phyloP scores from a whole-genome alignment of 2,113 vertebrate genomes.

The Phrynosoma platyrhinos region DNA sequence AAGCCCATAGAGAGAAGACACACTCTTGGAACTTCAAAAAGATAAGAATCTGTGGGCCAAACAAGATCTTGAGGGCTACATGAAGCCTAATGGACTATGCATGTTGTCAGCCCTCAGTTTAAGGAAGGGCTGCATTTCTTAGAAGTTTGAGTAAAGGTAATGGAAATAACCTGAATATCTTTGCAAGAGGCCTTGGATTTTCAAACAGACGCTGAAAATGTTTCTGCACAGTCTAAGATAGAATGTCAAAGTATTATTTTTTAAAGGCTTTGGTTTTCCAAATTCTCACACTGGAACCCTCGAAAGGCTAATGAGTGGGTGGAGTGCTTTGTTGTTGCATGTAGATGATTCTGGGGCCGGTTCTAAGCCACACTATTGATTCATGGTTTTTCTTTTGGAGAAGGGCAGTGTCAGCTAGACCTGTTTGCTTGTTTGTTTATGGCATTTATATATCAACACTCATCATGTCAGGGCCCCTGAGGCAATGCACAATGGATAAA shows the following conservation, averaged over 20 bases:
- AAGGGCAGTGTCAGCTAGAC: neutral
- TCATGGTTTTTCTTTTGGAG: neutral
- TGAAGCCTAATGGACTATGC: neutral
- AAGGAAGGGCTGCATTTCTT: slow-evolving; percentile 6
- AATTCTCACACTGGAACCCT: too few relatives aligned
- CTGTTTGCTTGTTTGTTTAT: too few relatives aligned
- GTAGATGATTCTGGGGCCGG: neutral
- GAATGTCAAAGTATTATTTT: slow-evolving; percentile 80
- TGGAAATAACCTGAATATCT: slow-evolving; percentile 67
- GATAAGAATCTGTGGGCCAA: neutral
- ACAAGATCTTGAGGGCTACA: neutral
- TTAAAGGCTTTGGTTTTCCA: slow-evolving; percentile 55
- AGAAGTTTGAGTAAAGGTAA: slow-evolving; percentile 48
- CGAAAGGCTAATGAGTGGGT: too few relatives aligned
- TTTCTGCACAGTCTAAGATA: slow-evolving; percentile 75
- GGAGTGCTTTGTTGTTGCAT: neutral
- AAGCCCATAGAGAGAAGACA: neutral
- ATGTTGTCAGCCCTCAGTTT: neutral
- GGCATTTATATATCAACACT: too few relatives aligned
- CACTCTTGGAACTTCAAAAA: neutral
- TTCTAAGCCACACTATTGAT: neutral
- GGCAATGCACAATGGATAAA: too few relatives aligned
- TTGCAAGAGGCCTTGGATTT: slow-evolving; percentile 71
- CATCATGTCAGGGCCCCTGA: too few relatives aligned
- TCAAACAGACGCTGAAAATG: slow-evolving; percentile 77